Evolutionary conservation across 1,140 invertebrate species (phyloP).

Genomic region (Drosophila mayri): DNA sequence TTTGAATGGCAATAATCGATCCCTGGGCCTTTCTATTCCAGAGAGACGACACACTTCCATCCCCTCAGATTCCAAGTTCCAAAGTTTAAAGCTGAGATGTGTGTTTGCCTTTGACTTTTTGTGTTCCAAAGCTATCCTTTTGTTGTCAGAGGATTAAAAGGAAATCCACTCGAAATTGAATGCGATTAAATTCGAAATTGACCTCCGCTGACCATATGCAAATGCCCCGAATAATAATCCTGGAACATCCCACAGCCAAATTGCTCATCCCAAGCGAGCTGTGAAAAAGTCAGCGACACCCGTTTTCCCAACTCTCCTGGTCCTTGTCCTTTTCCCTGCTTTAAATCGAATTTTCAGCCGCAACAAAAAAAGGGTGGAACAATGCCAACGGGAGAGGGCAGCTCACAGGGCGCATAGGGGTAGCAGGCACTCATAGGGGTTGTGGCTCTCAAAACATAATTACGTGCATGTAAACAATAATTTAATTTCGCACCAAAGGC

Average conservation of each 20-base stretch:
- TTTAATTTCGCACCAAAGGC: constrained; percentile 83
- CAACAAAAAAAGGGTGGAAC: constrained; percentile 34
- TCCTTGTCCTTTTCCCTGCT: constrained; percentile 46
- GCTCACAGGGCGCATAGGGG: constrained; percentile 28
- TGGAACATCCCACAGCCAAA: background rate
- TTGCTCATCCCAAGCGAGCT: constrained; percentile 35
- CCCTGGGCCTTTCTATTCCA: constrained; percentile 69
- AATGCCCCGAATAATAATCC: constrained; percentile 42
- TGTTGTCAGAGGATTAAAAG: constrained; percentile 65
- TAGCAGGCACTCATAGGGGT: constrained; percentile 4
- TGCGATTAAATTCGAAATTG: constrained; percentile 80
- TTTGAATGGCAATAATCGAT: constrained; percentile 85
- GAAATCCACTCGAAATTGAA: constrained; percentile 82
- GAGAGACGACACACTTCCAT: constrained; percentile 4
- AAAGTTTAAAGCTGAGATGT: constrained; percentile 15
- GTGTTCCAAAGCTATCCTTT: constrained; percentile 28
- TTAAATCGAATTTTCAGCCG: constrained; percentile 74
- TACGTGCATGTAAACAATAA: constrained; percentile 84
- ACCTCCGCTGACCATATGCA: constrained; percentile 77
- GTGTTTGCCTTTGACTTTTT: constrained; percentile 55
- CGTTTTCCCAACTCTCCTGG: constrained; percentile 22
- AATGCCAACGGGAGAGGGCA: constrained; percentile 31
- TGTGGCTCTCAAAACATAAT: constrained; percentile 67
- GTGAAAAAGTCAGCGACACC: constrained; percentile 69
- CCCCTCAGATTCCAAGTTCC: background rate